Evolutionary conservation across 92 coral and sea anemone species (phyloP), one percentile per base, ranked within the genome.

Genomic region (Scolanthus callimorphus): DNA sequence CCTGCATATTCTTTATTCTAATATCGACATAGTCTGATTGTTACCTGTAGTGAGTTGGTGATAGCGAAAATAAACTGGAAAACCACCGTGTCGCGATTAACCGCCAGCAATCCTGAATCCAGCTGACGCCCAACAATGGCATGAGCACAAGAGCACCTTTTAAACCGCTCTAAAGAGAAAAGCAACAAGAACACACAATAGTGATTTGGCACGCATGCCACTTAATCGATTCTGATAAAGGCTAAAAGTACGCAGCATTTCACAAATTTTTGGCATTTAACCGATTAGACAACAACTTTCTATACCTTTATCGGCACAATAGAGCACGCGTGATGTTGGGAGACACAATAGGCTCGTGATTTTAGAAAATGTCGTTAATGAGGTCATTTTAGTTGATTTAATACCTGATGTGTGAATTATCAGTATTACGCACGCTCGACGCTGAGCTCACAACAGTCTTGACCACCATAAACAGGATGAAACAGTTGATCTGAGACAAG

Each of bases 91-190:
- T 39, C 58, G 20, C 76, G 29, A 59, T 84, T 84, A 3, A 85
- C 63, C n/a, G 84, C 84, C 41, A 87, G 48, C 21, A 87, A 59
- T 19, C 95, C 95, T 51, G 80, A 85, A 58, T 27, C 95, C 95
- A 87, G 20, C 83, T 67, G 31, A 82, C 67, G 11, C 95, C 95
- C 29, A 87, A 80, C 63, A 87, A 77, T 1, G 95, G 95, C 85
- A 87, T 80, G 17, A 87, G 48, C 30, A 87, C 76, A 30, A 82
- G 50, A 34, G 85, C 80, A 12, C 95, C 81, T 62, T 87, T 87
- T 31, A 82, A 39, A 6, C 95, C 95, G 31, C 90, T 90, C 82
- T 34, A 6, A 34, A 34, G 8, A 34, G 8, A 34, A 15, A 34
- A 34, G 8, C 6, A 34, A n/a, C n/a, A n/a, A n/a, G n/a, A n/a